Base-by-base conservation (phyloP, 1,140 invertebrate genomes). In the Plectus sambesii region DNA sequence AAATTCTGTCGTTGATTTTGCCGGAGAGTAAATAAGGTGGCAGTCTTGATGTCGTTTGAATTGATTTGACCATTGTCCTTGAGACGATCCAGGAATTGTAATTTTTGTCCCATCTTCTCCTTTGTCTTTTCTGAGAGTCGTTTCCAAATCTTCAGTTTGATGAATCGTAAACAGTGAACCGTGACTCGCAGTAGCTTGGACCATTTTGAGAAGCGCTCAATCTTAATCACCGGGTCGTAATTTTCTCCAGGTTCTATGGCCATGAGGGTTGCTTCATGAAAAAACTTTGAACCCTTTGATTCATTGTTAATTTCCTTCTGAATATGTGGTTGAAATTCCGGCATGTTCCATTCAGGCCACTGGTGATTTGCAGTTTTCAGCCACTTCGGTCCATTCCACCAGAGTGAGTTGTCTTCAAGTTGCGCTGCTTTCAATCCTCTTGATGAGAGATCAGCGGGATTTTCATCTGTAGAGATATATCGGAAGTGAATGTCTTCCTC, bases 341-440 rank as follows among this genome's bases (percentile, higher is more conserved):
- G 17, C 12, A 33, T 12, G 17, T 33, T 33, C 12, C 30, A 12
- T 33, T 33, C 30, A 17, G 30, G 30, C 30, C 30, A 33, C 12
- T 33, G 12, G 12, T 33, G 12, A 12, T 12, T 33, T 33, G 12
- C 17, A 12, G 12, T 17, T 17, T 33, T 33, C 17, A 33, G 12
- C 30, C 30, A 33, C 30, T 33, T 33, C 30, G 17, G 30, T 33
- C 30, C 30, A 33, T 33, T 12, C 30, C 30, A 33, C 30, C 30
- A 33, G 12, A 12, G 12, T 12, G 30, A 33, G 12, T 12, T 33
- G 30, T 12, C 12, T 33, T 12, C 30, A 12, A 17, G 30, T 33
- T 33, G 12, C 12, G 12, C 17, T 33, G 30, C 17, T 33, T 12
- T 12, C 12, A 33, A 12, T 33, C 30, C 30, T 33, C 30, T 33